These are phyloP conservation scores for Ypsolopha sequella DNA, from an alignment of 2,888 invertebrate genomes.

Conservation along the genomic window DNA sequence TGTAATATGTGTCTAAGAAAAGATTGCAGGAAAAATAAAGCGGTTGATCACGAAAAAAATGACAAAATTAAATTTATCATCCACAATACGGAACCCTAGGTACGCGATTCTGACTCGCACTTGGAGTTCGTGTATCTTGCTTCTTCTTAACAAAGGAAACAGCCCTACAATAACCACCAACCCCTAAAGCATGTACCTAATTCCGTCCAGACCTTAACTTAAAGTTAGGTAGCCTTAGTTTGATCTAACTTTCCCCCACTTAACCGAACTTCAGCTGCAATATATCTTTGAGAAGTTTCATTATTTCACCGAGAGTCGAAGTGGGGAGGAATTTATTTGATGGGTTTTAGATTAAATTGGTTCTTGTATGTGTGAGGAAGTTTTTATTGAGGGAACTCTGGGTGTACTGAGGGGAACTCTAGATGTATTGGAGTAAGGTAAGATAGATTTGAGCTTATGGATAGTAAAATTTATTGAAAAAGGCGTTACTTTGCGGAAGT, in stretches of 20 bases:
- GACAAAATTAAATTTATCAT: too few relatives aligned
- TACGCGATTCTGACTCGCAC: background rate
- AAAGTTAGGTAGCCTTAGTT: background rate
- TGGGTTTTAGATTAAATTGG: background rate
- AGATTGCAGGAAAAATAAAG: too few relatives aligned
- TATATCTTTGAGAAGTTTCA: conserved; percentile 1
- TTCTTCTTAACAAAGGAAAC: background rate
- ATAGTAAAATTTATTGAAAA: too few relatives aligned
- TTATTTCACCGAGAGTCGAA: background rate
- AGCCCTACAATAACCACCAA: background rate
- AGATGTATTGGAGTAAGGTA: too few relatives aligned
- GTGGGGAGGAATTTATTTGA: background rate
- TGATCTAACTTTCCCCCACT: background rate
- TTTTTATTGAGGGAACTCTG: too few relatives aligned
- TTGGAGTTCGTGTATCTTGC: background rate
- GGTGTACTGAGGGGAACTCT: too few relatives aligned
- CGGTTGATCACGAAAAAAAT: too few relatives aligned
- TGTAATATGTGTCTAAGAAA: too few relatives aligned
- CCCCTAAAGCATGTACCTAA: background rate
- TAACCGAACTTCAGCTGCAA: background rate
- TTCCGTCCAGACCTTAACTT: background rate
- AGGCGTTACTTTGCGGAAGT: too few relatives aligned
- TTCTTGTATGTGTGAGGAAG: background rate
- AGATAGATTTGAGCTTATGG: too few relatives aligned
- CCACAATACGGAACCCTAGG: background rate